Evolutionary conservation across 53 echinoderm and acorn worm genomes (phyloP).

Genomic region (Holothuria leucospilota): DNA sequence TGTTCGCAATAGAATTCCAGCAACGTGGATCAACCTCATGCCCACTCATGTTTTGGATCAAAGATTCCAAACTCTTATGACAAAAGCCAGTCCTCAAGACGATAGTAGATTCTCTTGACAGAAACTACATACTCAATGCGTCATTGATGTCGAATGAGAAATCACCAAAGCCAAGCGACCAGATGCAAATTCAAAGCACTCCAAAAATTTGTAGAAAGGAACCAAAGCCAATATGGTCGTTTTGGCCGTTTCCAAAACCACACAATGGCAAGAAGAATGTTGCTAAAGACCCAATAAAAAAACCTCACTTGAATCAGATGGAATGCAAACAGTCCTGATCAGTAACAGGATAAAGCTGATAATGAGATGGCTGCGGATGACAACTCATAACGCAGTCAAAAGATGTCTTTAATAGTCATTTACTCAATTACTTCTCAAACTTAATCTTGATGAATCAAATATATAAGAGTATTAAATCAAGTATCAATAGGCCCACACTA

Average conservation of each 20-base stretch:
- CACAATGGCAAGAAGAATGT: constrained; percentile 39
- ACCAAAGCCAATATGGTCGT: constrained; percentile 28
- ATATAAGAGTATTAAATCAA: constrained; percentile 27
- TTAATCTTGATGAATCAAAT: constrained; percentile 37
- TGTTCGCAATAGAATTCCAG: constrained; percentile 55
- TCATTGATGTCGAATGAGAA: constrained; percentile 9
- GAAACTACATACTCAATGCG: constrained; percentile 41
- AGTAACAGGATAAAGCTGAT: background rate
- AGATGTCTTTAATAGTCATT: constrained; percentile 24
- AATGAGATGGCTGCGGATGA: background rate
- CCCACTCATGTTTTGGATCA: constrained; percentile 54
- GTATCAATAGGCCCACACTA: constrained; percentile 29
- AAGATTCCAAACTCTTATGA: constrained; percentile 38
- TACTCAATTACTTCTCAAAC: background rate
- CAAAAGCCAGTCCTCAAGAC: constrained; percentile 17
- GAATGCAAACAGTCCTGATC: too few species aligned
- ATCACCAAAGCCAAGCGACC: background rate
- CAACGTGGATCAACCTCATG: constrained; percentile 65
- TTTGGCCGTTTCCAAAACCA: constrained; percentile 67
- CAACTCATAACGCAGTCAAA: background rate
- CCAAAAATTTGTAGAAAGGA: constrained; percentile 50
- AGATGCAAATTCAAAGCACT: constrained; percentile 57
- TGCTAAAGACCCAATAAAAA: too few species aligned
- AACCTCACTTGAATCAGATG: constrained; percentile 3
- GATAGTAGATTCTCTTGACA: constrained; percentile 29